Evolutionary conservation across 2,797 vertebrate species (phyloP).

Genomic region (Rhinella marina): DNA sequence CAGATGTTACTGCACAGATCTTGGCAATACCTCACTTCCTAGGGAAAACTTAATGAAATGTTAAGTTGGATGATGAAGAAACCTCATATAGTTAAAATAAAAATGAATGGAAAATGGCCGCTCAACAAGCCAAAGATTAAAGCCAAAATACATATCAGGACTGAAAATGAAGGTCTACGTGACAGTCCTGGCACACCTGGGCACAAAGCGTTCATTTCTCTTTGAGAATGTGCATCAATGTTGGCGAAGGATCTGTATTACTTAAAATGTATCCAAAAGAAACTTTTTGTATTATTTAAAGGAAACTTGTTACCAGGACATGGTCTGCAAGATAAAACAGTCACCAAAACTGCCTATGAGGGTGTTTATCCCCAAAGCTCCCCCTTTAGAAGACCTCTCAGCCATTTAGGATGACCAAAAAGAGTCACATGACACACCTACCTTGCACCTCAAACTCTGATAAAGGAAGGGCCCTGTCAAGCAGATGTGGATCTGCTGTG

Average conservation of each 20-base stretch:
- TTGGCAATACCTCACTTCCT: conserved; percentile 4
- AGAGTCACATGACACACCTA: too few species aligned
- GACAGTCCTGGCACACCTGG: conserved; percentile 1
- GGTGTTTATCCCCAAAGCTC: too few species aligned
- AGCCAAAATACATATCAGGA: conserved; percentile 36
- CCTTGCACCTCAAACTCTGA: too few species aligned
- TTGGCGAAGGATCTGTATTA: not conserved
- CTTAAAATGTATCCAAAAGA: not conserved
- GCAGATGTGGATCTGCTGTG: too few species aligned
- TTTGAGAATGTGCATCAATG: not conserved
- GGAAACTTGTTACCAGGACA: not conserved
- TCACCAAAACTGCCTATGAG: too few species aligned
- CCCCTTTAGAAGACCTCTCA: too few species aligned
- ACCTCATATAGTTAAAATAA: conserved; percentile 16
- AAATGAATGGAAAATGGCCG: conserved; percentile 45
- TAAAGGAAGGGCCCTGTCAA: too few species aligned
- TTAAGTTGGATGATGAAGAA: conserved; percentile 40
- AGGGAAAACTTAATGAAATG: conserved; percentile 41
- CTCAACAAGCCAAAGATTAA: conserved; percentile 6
- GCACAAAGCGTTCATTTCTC: not conserved
- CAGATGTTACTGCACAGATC: conserved; percentile 18
- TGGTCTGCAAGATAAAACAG: too few species aligned
- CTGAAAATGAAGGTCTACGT: not conserved
- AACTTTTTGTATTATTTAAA: not conserved
- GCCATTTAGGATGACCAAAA: too few species aligned